phyloP scores from a whole-genome alignment of 2,113 vertebrate genomes.

The Phylloscopus whistleri region DNA sequence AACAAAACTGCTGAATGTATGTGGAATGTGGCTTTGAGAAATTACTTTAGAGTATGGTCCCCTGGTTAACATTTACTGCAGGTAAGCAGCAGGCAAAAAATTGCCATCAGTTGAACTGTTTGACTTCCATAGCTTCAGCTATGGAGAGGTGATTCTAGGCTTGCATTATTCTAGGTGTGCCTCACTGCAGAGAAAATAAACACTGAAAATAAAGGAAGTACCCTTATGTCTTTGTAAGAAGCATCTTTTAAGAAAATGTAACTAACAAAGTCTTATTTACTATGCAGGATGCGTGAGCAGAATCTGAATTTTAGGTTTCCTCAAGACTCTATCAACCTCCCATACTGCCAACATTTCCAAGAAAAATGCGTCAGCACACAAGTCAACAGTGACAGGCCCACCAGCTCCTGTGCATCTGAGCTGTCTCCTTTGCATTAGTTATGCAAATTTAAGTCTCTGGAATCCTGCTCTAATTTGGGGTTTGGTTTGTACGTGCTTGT shows the following conservation, averaged over 20 bases:
- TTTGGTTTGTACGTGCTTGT: not conserved
- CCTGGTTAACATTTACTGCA: not conserved
- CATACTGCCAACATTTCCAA: not conserved
- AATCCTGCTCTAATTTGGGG: not conserved
- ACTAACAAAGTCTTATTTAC: not conserved
- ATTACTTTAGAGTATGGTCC: not conserved
- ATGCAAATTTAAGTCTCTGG: not conserved
- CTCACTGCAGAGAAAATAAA: not conserved
- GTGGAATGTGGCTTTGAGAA: not conserved
- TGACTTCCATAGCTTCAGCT: not conserved
- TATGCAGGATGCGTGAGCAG: not conserved
- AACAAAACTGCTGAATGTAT: not conserved
- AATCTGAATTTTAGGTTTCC: not conserved
- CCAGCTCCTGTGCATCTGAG: not conserved
- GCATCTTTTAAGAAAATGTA: not conserved
- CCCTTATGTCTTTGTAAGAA: not conserved
- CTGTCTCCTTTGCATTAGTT: not conserved
- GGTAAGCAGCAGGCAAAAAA: not conserved
- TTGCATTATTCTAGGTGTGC: not conserved
- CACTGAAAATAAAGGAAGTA: not conserved
- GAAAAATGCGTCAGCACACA: not conserved
- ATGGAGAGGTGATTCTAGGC: not conserved
- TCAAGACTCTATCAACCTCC: not conserved
- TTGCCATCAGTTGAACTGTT: not conserved
- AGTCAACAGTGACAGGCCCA: not conserved